Base-by-base conservation (phyloP, 2,113 vertebrate species). In the Jaculus jaculus region DNA sequence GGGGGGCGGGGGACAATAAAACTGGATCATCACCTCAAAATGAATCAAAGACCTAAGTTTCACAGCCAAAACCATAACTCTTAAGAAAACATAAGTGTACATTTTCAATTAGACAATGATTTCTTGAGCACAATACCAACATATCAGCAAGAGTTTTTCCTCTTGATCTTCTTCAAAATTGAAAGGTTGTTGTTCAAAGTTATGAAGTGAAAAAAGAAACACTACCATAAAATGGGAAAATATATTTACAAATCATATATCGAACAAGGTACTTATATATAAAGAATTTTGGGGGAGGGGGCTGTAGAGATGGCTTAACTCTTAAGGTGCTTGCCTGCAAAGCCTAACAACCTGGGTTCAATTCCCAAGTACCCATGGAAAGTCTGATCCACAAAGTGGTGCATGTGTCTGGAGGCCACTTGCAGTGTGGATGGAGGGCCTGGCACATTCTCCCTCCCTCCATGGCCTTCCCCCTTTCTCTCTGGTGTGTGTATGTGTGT, bases 221-320 rank as follows among this genome's bases (percentile, higher is more conserved):
- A 92, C 39, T 75, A 84, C 6, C 42, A 81, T 3, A 47, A 39
- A 93, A 83, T 18, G 15, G 24, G 86, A 34, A 85, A 61, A n/a
- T n/a, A 66, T 84, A 90, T 63, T 93, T 80, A 42, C 18, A 93
- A 89, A 89, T 61, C 37, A 71, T 79, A n/a, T 47, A 61, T 85
- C 18, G 89, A 93, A 63, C 17, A 77, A 95, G 58, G 2, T 30
- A 83, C n/a, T 82, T 74, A n/a, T 68, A 93, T 8, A 24, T 75
- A 91, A 54, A 81, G 68, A 82, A 71, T 18, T n/a, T n/a, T n/a
- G n/a, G n/a, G n/a, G n/a, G n/a, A n/a, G n/a, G n/a, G n/a, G n/a
- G n/a, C n/a, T n/a, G n/a, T n/a, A n/a, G n/a, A n/a, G n/a, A n/a
- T n/a, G n/a, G n/a, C n/a, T n/a, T n/a, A n/a, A n/a, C n/a, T n/a